Evolutionary conservation across 2,113 vertebrate species (phyloP).

Genomic region (Diadophis punctatus): DNA sequence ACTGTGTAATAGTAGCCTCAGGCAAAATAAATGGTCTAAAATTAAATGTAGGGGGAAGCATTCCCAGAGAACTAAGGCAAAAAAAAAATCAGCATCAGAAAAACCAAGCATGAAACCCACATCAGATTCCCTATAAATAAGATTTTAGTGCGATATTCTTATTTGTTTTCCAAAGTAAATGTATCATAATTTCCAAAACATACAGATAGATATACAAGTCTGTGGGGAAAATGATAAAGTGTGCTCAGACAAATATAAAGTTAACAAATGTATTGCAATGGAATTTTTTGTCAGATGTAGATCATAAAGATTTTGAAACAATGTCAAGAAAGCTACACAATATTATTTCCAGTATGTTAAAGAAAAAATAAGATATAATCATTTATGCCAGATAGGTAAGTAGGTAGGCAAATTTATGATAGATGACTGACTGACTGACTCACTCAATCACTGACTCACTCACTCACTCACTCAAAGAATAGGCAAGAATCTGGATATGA

Average conservation of each 20-base stretch:
- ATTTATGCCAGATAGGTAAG: not conserved
- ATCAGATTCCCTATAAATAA: not conserved
- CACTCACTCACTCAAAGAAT: not conserved
- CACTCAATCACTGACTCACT: too few species aligned
- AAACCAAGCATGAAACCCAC: slow-evolving; percentile 9
- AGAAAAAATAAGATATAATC: not conserved
- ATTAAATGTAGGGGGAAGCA: slow-evolving; percentile 26
- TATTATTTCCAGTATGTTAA: not conserved
- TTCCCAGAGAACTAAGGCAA: slow-evolving; percentile 14
- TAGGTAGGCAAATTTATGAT: not conserved
- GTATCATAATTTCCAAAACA: not conserved
- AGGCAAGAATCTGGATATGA: not conserved
- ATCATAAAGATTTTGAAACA: not conserved
- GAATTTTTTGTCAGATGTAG: not conserved
- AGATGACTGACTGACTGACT: too few species aligned
- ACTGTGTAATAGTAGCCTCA: not conserved
- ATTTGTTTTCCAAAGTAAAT: not conserved
- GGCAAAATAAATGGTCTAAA: slow-evolving; percentile 45
- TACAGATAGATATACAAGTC: not conserved
- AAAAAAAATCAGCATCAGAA: slow-evolving; percentile 19
- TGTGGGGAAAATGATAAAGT: not conserved
- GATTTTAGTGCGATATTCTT: not conserved
- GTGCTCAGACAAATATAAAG: not conserved
- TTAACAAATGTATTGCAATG: not conserved
- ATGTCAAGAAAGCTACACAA: not conserved